Evolutionary conservation across 2,888 invertebrate species (phyloP), one percentile per base, ranked within the genome.

Genomic region (Stratiomys singularior): DNA sequence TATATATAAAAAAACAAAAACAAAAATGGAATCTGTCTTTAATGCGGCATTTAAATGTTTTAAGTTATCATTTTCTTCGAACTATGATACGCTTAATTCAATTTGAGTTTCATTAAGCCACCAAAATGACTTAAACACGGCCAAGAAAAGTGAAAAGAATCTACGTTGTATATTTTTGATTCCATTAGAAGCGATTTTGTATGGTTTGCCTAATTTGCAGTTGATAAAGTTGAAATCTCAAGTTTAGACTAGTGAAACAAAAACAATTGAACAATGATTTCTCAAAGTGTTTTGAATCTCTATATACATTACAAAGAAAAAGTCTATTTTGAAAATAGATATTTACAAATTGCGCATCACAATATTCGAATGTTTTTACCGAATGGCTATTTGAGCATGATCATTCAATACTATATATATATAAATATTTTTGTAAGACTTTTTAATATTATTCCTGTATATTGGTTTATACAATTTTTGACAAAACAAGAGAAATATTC

Each of bases 371-470:
- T 71, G 18, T 58, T 21, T 58, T 58, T 60, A 60, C 52, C 52
- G 15, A 52, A 9, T 18, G 52, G 15, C 18, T 13, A 13, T 18
- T 18, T 52, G 4, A 52, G 4, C 52, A 18, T 52, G 18, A 52
- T 9, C 58, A 60, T 60, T 60, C 58, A 60, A 60, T 60, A 60
- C 4, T 60, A n/a, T 60, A 60, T 5, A 60, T 60, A 60, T 5
- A 60, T 60, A 60, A 52, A n/a, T 52, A n/a, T 52, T 60, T 23
- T 60, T 23, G 25, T 60, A 60, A 60, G 47, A 37, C 27, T 58
- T 28, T 67, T 37, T 69, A 37, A 58, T 74, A 56, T 74, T 56
- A 58, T 74, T 37, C 25, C 52, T 52, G 15, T 18, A 37, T 47
- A 25, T 27, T 46, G 25, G 30, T 77, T 72, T 44, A 23, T 60